Percentiles rank a stretch among this genome's conserved stretches.
Conservation (phyloP, 2,113 vertebrate species). For the Nanorana parkeri region DNA sequence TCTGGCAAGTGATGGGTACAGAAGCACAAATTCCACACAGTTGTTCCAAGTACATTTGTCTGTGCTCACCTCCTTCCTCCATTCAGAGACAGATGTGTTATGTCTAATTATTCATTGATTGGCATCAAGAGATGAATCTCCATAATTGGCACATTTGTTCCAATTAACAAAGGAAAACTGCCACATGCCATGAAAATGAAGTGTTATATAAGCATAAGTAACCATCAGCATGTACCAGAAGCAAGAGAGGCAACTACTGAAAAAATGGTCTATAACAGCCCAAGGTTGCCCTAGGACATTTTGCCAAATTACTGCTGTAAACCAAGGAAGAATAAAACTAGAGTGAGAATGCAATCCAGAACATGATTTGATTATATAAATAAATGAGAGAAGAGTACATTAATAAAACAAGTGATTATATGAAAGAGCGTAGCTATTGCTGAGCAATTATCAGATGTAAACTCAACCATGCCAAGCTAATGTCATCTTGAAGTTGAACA, state of each 20-base stretch:
- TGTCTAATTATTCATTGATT: constrained; percentile 87
- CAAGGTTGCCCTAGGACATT: constrained; percentile 36
- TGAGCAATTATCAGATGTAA: constrained; percentile 83
- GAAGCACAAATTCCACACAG: constrained; percentile 61
- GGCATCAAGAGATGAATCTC: constrained; percentile 85
- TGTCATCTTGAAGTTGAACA: constrained; percentile 75
- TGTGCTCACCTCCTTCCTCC: constrained; percentile 60
- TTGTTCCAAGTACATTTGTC: constrained; percentile 54
- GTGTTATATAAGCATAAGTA: constrained; percentile 65
- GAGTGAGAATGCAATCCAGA: constrained; percentile 44
- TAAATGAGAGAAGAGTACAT: constrained; percentile 72
- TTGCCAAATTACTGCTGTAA: constrained; percentile 52
- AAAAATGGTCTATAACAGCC: constrained; percentile 34
- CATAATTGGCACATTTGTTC: constrained; percentile 93
- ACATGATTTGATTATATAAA: constrained; percentile 58
- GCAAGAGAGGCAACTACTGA: constrained; percentile 1
- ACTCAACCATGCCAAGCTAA: constrained; percentile 79
- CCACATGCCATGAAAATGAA: constrained; percentile 82
- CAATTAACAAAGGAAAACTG: constrained; percentile 88
- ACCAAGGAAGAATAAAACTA: constrained; percentile 6
- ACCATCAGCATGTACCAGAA: constrained; percentile 58
- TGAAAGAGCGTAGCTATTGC: constrained; percentile 81
- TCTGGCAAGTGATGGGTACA: constrained; percentile 32
- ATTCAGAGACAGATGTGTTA: constrained; percentile 78
- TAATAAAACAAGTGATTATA: constrained; percentile 84